Evolutionary conservation across 2,888 invertebrate species (phyloP).

Genomic region (Agrotis exclamationis): DNA sequence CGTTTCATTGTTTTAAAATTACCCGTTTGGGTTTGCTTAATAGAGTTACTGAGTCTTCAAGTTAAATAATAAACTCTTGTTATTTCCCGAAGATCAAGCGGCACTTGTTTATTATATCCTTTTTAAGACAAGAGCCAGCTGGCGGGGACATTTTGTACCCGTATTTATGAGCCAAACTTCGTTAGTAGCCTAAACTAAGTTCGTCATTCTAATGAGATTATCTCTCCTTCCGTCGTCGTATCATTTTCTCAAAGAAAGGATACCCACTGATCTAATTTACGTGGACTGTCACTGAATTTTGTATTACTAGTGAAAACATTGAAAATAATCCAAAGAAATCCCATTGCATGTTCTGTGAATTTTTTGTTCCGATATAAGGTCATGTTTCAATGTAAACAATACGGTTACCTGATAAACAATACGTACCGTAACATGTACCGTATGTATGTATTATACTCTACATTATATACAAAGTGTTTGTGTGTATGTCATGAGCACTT

Average conservation of each 20-base stretch:
- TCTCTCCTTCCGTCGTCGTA: conserved; percentile 61
- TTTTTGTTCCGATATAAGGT: not conserved
- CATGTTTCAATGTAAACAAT: not conserved
- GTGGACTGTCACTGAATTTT: conserved; percentile 55
- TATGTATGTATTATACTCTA: too few species aligned
- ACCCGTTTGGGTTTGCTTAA: conserved; percentile 25
- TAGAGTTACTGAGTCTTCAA: conserved; percentile 47
- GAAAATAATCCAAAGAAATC: conserved; percentile 24
- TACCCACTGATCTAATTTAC: conserved; percentile 64
- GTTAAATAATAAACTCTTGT: conserved; percentile 64
- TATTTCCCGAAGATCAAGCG: conserved; percentile 66
- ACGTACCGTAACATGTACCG: too few species aligned
- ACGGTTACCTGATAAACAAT: not conserved
- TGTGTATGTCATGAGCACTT: too few species aligned
- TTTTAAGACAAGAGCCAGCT: conserved; percentile 69
- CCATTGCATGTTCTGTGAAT: conserved; percentile 5
- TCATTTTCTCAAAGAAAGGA: conserved; percentile 68
- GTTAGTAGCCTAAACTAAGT: conserved; percentile 70
- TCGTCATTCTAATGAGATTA: conserved; percentile 71
- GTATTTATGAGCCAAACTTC: conserved; percentile 72
- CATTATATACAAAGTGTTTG: too few species aligned
- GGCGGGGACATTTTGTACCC: conserved; percentile 66
- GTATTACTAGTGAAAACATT: conserved; percentile 34
- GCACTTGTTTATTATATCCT: conserved; percentile 67
- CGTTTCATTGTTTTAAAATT: conserved; percentile 49